A percentile compares a stretch with the other conserved stretches of the same genome.
phyloP scores from a whole-genome alignment of 1,140 invertebrate species.

The Drosophila pseudoananassae region DNA sequence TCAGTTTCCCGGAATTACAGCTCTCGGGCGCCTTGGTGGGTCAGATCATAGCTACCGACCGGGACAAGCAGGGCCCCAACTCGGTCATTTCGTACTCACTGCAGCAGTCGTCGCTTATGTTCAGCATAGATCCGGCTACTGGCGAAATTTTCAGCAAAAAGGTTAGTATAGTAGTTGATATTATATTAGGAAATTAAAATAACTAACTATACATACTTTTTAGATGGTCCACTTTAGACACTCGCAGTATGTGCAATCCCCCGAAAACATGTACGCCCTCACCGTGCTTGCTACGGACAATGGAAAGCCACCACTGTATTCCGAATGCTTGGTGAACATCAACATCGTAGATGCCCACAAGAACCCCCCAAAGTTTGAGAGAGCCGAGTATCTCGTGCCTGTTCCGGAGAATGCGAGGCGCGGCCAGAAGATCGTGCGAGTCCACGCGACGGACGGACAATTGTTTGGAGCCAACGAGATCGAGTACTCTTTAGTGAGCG shows the following conservation, averaged over 20 bases:
- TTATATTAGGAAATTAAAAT: background rate
- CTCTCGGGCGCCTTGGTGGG: conserved; percentile 92
- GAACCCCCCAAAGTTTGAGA: conserved; percentile 92
- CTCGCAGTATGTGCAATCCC: conserved; percentile 90
- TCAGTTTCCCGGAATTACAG: conserved; percentile 95
- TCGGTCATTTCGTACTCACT: conserved; percentile 96
- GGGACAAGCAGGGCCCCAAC: conserved; percentile 97
- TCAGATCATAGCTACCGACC: conserved; percentile 93
- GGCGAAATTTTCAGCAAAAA: conserved; percentile 95
- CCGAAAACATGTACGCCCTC: conserved; percentile 94
- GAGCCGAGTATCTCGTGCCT: conserved; percentile 90
- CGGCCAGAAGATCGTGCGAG: conserved; percentile 89
- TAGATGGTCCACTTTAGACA: conserved; percentile 90
- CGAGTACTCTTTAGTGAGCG: conserved; percentile 90
- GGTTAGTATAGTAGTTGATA: conserved; percentile 76
- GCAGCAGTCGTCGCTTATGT: conserved; percentile 95
- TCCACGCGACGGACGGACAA: conserved; percentile 90
- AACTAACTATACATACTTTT: background rate
- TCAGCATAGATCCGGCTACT: conserved; percentile 94
- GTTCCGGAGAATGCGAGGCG: conserved; percentile 90
- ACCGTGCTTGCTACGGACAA: conserved; percentile 95
- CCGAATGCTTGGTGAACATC: conserved; percentile 92
- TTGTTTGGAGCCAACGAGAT: conserved; percentile 95
- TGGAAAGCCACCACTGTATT: conserved; percentile 95
- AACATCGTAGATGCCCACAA: conserved; percentile 96